Base-by-base conservation (phyloP, 2,797 vertebrate species). In the Benthosema pterotum region DNA sequence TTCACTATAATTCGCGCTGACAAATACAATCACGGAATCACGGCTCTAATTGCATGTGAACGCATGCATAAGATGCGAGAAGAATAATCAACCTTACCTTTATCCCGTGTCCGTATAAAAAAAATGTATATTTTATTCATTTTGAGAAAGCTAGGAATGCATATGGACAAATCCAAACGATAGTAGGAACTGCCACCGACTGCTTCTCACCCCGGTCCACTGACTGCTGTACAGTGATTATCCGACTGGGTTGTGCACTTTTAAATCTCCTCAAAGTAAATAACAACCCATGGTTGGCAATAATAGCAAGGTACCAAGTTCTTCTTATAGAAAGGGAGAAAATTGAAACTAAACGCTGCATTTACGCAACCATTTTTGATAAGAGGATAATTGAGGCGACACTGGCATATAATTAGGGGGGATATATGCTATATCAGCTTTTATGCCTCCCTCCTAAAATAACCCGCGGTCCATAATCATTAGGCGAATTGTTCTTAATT, bases 381-480 rank as follows among this genome's bases (percentile, higher is more conserved):
- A 98, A 99, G 97, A 98, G 97, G 96, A 99, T 98, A 99, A 98
- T 98, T 98, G 96, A 96, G 95, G 96, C 96, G 95, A 98, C 96
- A 96, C 95, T 96, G 95, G 95, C 95, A 94, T 98, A 96, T 98
- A 99, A 99, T 99, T 99, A 98, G 94, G 94, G 94, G 94, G 95
- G 95, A 98, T 99, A 98, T 98, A 99, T 99, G 96, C 97, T 98
- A 98, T 98, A 98, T 97, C 95, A 96, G 97, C 95, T 96, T 98
- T 98, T 99, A 98, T 98, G 97, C 95, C 94, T 95, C 94, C 95
- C 95, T 94, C 95, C 95, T 95, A 97, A 99, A 98, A 98, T 97
- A 98, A 98, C 97, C 94, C 94, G n/a, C 94, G 94, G 95, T 96
- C 95, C 95, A 96, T 96, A 97, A 97, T 98, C 95, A 98, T 98